These are phyloP conservation scores for Lucilia cuprina DNA, from an alignment of 1,140 invertebrate genomes.

Conservation along the genomic window DNA sequence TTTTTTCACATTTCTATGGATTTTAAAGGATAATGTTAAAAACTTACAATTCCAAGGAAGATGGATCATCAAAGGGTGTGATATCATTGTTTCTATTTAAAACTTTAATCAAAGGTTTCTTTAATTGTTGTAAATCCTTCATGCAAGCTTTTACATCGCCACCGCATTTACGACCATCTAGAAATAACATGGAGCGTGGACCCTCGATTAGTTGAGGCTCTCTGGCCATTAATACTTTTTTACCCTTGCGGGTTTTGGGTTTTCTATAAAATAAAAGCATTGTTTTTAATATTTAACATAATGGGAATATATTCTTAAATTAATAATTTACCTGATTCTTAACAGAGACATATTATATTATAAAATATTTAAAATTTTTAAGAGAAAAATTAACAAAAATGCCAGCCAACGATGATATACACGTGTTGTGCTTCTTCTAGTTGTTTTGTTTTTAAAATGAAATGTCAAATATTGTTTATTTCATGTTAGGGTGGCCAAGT, in stretches of 20 bases:
- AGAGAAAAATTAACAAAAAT: constrained; percentile 11
- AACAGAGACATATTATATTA: constrained; percentile 53
- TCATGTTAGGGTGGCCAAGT: not conserved
- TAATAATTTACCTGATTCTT: constrained; percentile 49
- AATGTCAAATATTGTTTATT: constrained; percentile 23
- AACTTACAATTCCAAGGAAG: constrained; percentile 78
- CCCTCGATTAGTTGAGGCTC: constrained; percentile 92
- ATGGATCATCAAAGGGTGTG: constrained; percentile 84
- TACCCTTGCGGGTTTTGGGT: constrained; percentile 88
- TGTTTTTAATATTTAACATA: not conserved
- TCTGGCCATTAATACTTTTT: constrained; percentile 79
- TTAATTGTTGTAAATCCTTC: constrained; percentile 88
- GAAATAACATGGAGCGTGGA: constrained; percentile 82
- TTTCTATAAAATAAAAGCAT: constrained; percentile 64
- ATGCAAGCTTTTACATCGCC: constrained; percentile 76
- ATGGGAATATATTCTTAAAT: not conserved
- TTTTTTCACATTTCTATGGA: not conserved
- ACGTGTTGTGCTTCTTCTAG: constrained; percentile 11
- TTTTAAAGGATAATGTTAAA: not conserved
- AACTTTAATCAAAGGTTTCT: constrained; percentile 83
- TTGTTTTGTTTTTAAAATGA: not conserved
- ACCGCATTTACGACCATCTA: constrained; percentile 86
- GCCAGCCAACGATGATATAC: not conserved
- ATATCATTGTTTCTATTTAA: constrained; percentile 84
- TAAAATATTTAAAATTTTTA: not conserved